Evolutionary conservation across 1,140 invertebrate species (phyloP).

Genomic region (Neodiprion fabricii): DNA sequence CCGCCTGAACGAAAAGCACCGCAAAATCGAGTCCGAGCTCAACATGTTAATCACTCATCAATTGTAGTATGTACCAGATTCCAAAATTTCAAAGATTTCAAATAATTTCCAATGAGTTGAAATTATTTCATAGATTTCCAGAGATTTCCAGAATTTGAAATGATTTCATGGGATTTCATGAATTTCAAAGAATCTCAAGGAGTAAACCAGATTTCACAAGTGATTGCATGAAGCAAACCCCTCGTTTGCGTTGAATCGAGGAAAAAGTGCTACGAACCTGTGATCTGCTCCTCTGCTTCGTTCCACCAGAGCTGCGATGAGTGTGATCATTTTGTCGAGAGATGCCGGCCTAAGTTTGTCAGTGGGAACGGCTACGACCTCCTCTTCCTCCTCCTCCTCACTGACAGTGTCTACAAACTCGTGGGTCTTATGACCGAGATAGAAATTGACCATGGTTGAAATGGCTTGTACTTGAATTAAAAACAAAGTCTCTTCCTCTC

Average conservation of each 20-base stretch:
- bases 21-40: too few species aligned
- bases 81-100: too few species aligned
- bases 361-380: conserved; percentile 70
- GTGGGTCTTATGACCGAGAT: conserved; percentile 80
- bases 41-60: too few species aligned
- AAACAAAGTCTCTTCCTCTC: conserved; percentile 90
- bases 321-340: conserved; percentile 94
- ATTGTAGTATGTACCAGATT: too few species aligned
- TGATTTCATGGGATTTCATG: conserved; percentile 6
- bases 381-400: conserved; percentile 85
- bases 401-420: conserved; percentile 73
- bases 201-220: not conserved
- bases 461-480: conserved; percentile 87
- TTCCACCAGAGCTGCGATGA: conserved; percentile 87
- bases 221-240: not conserved
- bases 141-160: not conserved
- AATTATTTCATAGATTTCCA: too few species aligned
- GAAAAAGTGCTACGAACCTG: conserved; percentile 32
- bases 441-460: conserved; percentile 89
- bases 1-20: too few species aligned
- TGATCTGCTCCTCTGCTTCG: conserved; percentile 81
- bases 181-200: not conserved
- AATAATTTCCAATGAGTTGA: too few species aligned
- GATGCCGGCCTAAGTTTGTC: conserved; percentile 87
- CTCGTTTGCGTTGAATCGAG: not conserved